Percentiles rank a stretch among this genome's conserved stretches.
Conservation (phyloP, 2,797 vertebrate genomes). For the Luscinia luscinia region DNA sequence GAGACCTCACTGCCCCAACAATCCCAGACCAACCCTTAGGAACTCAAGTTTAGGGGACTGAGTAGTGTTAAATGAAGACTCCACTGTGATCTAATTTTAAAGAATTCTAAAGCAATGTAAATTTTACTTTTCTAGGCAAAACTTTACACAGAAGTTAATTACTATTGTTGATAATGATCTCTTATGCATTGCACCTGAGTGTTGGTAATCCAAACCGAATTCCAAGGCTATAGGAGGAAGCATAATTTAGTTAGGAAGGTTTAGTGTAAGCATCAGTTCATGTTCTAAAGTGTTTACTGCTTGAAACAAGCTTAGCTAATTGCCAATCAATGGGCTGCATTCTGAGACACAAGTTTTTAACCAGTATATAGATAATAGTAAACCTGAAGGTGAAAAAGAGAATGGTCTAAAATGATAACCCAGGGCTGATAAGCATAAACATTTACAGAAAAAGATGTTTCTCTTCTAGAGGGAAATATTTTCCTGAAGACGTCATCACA, state of each 20-base stretch:
- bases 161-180: neutral
- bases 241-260: neutral
- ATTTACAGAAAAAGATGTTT: neutral
- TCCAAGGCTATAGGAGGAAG: neutral
- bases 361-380: neutral
- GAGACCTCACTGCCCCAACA: neutral
- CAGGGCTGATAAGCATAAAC: neutral
- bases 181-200: neutral
- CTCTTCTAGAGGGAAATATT: neutral
- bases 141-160: neutral
- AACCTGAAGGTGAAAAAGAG: neutral
- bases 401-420: neutral
- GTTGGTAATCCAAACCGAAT: neutral
- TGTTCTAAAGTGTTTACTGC: neutral
- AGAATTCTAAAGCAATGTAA: neutral
- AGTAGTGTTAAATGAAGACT: neutral
- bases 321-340: slow-evolving; percentile 21
- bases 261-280: neutral
- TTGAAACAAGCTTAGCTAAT: slow-evolving; percentile 40
- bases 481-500: neutral
- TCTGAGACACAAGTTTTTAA: neutral
- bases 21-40: neutral
- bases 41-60: neutral
- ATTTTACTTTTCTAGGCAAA: neutral
- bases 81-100: neutral